These are phyloP conservation scores for Tanypteryx hageni DNA, from an alignment of 2,888 invertebrate species.

Conservation along the genomic window DNA sequence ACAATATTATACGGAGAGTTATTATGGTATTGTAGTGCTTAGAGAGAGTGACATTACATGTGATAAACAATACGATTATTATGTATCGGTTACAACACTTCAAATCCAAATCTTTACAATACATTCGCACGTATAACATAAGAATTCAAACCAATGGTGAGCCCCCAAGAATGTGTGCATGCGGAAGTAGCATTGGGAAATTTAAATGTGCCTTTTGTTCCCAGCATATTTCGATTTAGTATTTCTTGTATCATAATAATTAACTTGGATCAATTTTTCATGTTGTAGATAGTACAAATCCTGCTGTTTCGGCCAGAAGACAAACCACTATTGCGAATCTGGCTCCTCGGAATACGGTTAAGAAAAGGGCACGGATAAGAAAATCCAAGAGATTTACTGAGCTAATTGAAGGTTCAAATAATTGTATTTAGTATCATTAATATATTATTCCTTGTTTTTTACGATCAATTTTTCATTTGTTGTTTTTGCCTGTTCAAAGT, in stretches of 20 bases:
- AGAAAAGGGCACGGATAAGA: slow-evolving; percentile 76
- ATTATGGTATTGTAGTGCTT: too few relatives aligned
- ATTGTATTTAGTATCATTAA: slow-evolving; percentile 26
- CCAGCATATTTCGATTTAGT: neutral
- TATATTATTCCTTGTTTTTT: neutral
- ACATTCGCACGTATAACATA: too few relatives aligned
- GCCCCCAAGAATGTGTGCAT: neutral
- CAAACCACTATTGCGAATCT: neutral
- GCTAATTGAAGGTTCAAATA: slow-evolving; percentile 80
- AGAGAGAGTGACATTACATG: too few relatives aligned
- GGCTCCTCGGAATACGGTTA: slow-evolving; percentile 66
- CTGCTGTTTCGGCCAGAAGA: neutral
- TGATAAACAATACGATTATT: too few relatives aligned
- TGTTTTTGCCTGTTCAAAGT: too few relatives aligned
- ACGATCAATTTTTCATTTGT: too few relatives aligned
- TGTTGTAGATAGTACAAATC: neutral
- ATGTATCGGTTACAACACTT: too few relatives aligned
- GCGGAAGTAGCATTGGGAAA: neutral
- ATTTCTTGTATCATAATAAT: neutral
- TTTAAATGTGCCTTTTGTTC: neutral
- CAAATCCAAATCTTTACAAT: too few relatives aligned
- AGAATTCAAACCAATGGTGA: neutral
- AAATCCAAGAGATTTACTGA: slow-evolving; percentile 81
- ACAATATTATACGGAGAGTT: too few relatives aligned
- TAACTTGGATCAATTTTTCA: neutral